These are phyloP conservation scores for Eublepharis macularius DNA, from an alignment of 2,113 vertebrate genomes.

Conservation along the genomic window DNA sequence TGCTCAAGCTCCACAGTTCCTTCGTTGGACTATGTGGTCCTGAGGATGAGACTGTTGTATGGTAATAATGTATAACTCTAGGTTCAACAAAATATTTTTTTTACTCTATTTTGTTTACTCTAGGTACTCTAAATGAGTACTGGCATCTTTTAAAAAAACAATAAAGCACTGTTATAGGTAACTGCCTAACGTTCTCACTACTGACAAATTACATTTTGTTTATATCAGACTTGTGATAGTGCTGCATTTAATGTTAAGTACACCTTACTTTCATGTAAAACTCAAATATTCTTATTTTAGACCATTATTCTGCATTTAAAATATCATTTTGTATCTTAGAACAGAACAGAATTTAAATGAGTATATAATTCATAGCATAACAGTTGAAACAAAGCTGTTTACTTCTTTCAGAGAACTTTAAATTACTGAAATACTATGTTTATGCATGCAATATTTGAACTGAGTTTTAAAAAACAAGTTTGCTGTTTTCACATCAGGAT, in stretches of 20 bases:
- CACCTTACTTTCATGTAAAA: slow-evolving; percentile 49
- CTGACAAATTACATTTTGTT: slow-evolving; percentile 25
- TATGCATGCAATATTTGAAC: slow-evolving; percentile 77
- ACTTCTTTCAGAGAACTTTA: slow-evolving; percentile 72
- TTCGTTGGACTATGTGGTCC: too few relatives aligned
- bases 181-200: slow-evolving; percentile 55
- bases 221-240: slow-evolving; percentile 51
- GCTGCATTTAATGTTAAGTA: slow-evolving; percentile 50
- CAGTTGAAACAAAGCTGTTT: slow-evolving; percentile 74
- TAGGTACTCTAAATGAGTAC: too few relatives aligned
- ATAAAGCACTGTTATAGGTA: too few relatives aligned
- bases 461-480: slow-evolving; percentile 73
- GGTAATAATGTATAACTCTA: too few relatives aligned
- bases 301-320: slow-evolving; percentile 68
- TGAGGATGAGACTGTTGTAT: too few relatives aligned
- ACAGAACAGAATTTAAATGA: slow-evolving; percentile 66
- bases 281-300: slow-evolving; percentile 72
- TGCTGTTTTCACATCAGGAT: slow-evolving; percentile 75
- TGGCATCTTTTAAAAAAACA: too few relatives aligned
- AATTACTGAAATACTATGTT: slow-evolving; percentile 75
- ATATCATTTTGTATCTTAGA: slow-evolving; percentile 67
- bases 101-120: too few relatives aligned
- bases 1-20: too few relatives aligned
- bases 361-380: slow-evolving; percentile 77
- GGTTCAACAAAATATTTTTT: too few relatives aligned